Evolutionary conservation across 2,113 vertebrate genomes (phyloP).

Genomic region (Amblyornis subalaris): DNA sequence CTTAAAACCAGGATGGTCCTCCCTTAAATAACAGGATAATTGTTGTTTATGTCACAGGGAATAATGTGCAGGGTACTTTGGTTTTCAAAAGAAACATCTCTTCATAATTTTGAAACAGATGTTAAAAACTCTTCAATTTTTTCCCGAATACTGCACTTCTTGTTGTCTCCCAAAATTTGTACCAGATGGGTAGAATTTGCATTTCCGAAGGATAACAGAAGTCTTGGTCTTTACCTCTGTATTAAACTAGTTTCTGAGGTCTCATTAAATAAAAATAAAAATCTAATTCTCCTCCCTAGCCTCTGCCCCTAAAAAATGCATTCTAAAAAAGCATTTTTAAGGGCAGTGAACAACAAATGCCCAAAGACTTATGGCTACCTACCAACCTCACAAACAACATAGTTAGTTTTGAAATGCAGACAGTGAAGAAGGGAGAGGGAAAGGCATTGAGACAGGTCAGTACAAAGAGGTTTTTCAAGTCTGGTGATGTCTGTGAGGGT

Average conservation of each 20-base stretch:
- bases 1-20: not conserved
- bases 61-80: not conserved
- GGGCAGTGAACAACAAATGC: not conserved
- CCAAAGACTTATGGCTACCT: not conserved
- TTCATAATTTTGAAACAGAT: not conserved
- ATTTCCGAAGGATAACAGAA: not conserved
- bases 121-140: not conserved
- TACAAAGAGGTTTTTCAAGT: not conserved
- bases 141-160: not conserved
- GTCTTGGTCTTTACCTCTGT: not conserved
- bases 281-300: not conserved
- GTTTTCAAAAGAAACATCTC: not conserved
- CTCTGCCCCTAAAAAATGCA: not conserved
- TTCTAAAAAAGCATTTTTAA: not conserved
- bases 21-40: not conserved
- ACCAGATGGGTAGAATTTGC: not conserved
- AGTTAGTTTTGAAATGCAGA: not conserved
- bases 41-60: not conserved
- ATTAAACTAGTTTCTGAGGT: not conserved
- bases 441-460: rapidly evolving
- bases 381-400: not conserved
- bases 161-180: not conserved
- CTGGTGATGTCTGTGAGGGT: not conserved
- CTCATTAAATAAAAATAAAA: not conserved
- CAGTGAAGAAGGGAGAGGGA: not conserved